Evolutionary conservation across 1,140 invertebrate species (phyloP), one percentile per base, ranked within the genome.

Genomic region (Trachymyrmex septentrionalis): DNA sequence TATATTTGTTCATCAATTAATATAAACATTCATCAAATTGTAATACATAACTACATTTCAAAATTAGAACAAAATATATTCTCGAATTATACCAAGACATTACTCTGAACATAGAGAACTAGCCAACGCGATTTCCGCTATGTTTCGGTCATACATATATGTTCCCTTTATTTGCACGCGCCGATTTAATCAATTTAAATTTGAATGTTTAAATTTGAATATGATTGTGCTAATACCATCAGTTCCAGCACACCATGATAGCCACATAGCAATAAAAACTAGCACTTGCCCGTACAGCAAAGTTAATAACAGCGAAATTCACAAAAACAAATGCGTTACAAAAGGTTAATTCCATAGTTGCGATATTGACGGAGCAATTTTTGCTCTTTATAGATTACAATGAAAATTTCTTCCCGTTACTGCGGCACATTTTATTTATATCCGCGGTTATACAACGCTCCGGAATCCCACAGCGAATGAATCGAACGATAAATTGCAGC

Each of bases 401-500:
- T 30, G 73, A 66, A 75, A 55, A 85, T 77, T 85, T 64, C 59
- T 76, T 78, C 19, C 72, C 44, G 82, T 78, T 53, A 64, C 30
- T 3, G n/a, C 44, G 16, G 27, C 0, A 53, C 48, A 80, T 85
- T 85, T 85, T 77, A 85, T 85, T 77, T 85, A 77, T 61, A 85
- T 44, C 50, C 59, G 27, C 82, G 59, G 34, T 38, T 3, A 14
- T n/a, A 10, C 67, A 44, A 53, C 69, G 44, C 21, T 19, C 30
- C 24, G 44, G 21, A 76, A 77, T 77, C 44, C 73, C 59, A 66
- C 48, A 61, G 71, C 48, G 73, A 78, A 85, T 85, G 48, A 85
- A 66, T 85, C 61, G 72, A 61, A 86, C 84, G 57, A 86, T 81
- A 86, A 86, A 86, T 86, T 63, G 84, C 53, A 27, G 34, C n/a